Conservation (phyloP, 2,797 vertebrate genomes). For the Apogon hyalosoma region DNA sequence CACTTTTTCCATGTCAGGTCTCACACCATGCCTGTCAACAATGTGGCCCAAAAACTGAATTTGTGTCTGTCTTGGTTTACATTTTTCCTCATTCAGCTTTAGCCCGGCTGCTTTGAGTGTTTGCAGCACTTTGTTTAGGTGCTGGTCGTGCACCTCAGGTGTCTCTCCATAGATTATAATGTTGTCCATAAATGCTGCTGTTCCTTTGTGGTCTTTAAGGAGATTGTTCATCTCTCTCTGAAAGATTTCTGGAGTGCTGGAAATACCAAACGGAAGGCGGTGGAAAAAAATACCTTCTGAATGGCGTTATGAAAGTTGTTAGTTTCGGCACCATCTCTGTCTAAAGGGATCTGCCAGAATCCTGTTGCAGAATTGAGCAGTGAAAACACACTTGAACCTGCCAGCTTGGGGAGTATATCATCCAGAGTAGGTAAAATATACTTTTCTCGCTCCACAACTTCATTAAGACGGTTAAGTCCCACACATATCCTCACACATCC, state of each 20-base stretch:
- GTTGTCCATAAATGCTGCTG: background rate
- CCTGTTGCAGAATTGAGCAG: background rate
- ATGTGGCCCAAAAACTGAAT: no score
- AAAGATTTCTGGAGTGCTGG: background rate
- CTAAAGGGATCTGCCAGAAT: background rate
- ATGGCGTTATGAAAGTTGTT: background rate
- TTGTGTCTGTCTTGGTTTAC: no score
- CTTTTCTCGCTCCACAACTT: constrained; percentile 9
- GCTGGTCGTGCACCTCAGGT: background rate
- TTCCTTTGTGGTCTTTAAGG: background rate
- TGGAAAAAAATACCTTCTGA: background rate
- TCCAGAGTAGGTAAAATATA: constrained; percentile 2
- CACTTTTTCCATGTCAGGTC: background rate
- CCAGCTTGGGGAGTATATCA: background rate
- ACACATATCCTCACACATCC: constrained; percentile 22
- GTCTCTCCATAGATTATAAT: background rate
- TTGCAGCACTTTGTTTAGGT: background rate
- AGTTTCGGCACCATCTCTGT: no score
- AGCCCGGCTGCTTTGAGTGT: background rate
- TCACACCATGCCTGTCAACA: background rate
- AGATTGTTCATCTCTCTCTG: background rate
- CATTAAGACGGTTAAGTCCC: constrained; percentile 1
- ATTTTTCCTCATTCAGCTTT: no score
- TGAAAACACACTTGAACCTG: background rate
- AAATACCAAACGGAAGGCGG: background rate